Base-by-base conservation (phyloP, 2,888 invertebrate genomes). In the Nezara viridula region DNA sequence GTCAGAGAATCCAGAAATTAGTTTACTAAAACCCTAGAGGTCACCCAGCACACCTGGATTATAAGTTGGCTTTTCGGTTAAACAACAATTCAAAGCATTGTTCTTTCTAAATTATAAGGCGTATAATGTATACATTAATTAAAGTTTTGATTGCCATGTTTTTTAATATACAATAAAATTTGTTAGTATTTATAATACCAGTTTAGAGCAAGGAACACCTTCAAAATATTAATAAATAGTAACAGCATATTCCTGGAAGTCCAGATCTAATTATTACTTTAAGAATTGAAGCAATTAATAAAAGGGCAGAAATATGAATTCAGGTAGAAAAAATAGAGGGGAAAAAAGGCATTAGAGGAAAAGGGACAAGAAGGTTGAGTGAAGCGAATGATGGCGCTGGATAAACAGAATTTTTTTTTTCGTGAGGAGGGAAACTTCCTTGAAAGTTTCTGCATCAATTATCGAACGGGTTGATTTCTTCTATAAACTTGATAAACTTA, bases 361-460 rank as follows among this genome's bases (percentile, higher is more conserved):
- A 73, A 37, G 37, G 16, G 66, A 73, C 66, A 73, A 73, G 60
- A 60, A 60, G 60, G 60, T 27, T 60, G 60, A 60, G 60, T 2
- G 66, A 73, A 37, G 66, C 32, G 66, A 37, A 73, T 37, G 66
- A 73, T 73, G 66, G 66, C 19, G 19, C 66, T 37, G 32, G 66
- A 73, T 73, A 73, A 73, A 73, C 66, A 37, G 32, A 37, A 21
- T 73, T 73, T 73, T 73, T 66, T 66, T 55, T 27, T 52, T 52
- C 37, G 0, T 27, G 14, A 73, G 9, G 32, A 32, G 37, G 24
- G 10, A 37, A 73, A 73, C 66, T 73, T 37, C 66, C 66, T 37
- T 37, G 6, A 73, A 73, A 73, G 66, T 73, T 73, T 19, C 66
- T 73, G 37, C 66, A 73, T 73, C 66, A 73, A 73, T 73, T 73